Evolutionary conservation across 2,113 vertebrate species (phyloP).

Genomic region (Chitala chitala): DNA sequence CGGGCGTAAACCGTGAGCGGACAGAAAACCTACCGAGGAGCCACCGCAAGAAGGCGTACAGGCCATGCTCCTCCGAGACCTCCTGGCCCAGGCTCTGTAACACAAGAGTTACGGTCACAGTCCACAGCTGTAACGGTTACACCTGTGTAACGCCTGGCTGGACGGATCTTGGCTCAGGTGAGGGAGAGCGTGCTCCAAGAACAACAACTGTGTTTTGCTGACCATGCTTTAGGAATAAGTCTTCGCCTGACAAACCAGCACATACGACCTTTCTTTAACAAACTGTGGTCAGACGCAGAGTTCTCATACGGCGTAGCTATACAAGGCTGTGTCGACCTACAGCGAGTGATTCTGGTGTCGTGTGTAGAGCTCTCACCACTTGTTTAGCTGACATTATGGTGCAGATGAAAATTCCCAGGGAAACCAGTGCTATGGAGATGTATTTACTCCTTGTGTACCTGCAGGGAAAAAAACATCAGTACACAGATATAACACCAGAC

Average conservation of each 20-base stretch:
- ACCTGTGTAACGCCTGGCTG: too few species aligned
- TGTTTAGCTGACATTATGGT: slow-evolving; percentile 95
- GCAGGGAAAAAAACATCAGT: slow-evolving; percentile 28
- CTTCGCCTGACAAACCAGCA: not conserved
- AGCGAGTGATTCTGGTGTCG: too few species aligned
- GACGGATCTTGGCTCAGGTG: not conserved
- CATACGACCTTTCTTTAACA: too few species aligned
- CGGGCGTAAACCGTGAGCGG: not conserved
- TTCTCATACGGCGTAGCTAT: not conserved
- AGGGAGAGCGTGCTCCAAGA: not conserved
- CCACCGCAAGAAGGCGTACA: slow-evolving; percentile 79
- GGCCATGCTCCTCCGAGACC: slow-evolving; percentile 60
- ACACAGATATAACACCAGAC: not conserved
- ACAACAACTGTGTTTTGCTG: too few species aligned
- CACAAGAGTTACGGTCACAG: not conserved
- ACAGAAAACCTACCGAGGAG: slow-evolving; percentile 69
- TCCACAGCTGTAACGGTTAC: not conserved
- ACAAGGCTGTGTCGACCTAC: not conserved
- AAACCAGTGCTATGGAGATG: slow-evolving; percentile 81
- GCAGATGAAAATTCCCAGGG: slow-evolving; percentile 93
- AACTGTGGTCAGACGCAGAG: not conserved
- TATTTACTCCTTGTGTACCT: slow-evolving; percentile 87
- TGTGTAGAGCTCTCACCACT: slow-evolving; percentile 73
- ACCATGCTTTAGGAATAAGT: not conserved
- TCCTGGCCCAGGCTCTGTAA: slow-evolving; percentile 65